Base-by-base conservation (phyloP, 2,797 vertebrate genomes). In the Leptatherina wallacei region DNA sequence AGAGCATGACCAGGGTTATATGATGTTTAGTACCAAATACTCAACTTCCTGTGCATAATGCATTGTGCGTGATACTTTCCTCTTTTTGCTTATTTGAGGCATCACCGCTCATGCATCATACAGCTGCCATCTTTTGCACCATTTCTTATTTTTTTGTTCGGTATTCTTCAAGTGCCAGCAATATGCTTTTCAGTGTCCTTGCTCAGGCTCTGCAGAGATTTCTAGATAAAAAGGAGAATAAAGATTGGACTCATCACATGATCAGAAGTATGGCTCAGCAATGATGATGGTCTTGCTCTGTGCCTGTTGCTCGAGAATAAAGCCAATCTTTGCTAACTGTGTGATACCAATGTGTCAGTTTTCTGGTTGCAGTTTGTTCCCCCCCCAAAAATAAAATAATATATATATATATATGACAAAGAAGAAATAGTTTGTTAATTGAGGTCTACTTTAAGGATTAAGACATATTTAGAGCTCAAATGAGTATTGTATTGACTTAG, bases 51-150 rank as follows among this genome's bases (percentile, higher is more conserved):
- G 18, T 32, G 65, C 30, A 35, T 20, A 16, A 11, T 44, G 10
- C 22, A 30, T 36, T 18, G 18, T 32, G 65, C 30, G 24, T 20
- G 29, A 11, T 44, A 16, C 22, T 22, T 9, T 24, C 38, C 16
- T 32, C 18, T 42, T 56, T 9, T 14, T 27, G 5, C n/a, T 12
- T 49, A 18, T 47, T 16, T 44, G 8, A 40, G 18, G 5, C 22
- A 49, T 12, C 32, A n/a, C 24, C 40, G 32, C 11, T 44, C 40
- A 36, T 11, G 47, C 13, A 14, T 40, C 33, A 6, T 54, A 11
- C 49, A 61, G 38, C 68, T 54, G 47, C 18, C 12, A 18, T 42
- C 35, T 54, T 54, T 29, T 35, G 66, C 59, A 22, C 35, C 56
- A 51, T 59, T 60, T 44, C 18, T 9, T 5, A 38, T 32, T 30